A percentile compares a stretch with the other conserved stretches of the same genome.
Conservation (phyloP, 2,888 invertebrate genomes). For the Teleiodes luculella region DNA sequence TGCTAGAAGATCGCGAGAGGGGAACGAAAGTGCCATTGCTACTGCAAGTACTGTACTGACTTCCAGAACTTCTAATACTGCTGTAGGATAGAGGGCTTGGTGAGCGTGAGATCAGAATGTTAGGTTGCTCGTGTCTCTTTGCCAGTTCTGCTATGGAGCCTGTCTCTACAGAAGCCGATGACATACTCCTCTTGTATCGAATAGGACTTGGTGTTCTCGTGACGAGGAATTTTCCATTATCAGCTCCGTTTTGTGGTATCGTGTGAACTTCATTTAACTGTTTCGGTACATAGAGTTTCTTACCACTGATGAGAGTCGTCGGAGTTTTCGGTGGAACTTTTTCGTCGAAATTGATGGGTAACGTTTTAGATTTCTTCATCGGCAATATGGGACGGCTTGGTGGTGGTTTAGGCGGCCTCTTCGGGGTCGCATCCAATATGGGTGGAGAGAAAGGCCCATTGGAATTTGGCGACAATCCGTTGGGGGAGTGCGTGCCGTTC, state of each 20-base stretch:
- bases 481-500: conserved; percentile 38
- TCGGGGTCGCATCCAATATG: conserved; percentile 60
- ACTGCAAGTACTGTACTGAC: conserved; percentile 71
- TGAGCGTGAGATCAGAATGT: conserved; percentile 69
- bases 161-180: conserved; percentile 63
- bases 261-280: conserved; percentile 68
- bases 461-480: conserved; percentile 46
- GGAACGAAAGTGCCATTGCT: conserved; percentile 67
- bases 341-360: conserved; percentile 68
- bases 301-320: conserved; percentile 51
- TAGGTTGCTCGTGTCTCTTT: conserved; percentile 57
- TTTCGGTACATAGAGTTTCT: conserved; percentile 62
- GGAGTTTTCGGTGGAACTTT: conserved; percentile 53
- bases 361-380: conserved; percentile 67
- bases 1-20: conserved; percentile 63
- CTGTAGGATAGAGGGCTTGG: conserved; percentile 77
- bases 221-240: conserved; percentile 49
- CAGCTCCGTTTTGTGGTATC: conserved; percentile 42
- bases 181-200: conserved; percentile 58
- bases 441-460: conserved; percentile 64
- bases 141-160: conserved; percentile 73
- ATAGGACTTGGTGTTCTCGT: conserved; percentile 59
- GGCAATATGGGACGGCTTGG: conserved; percentile 59
- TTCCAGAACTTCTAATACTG: conserved; percentile 60
- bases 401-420: conserved; percentile 68